Evolutionary conservation across 2,888 invertebrate genomes (phyloP).

Genomic region (Euproctis similis): DNA sequence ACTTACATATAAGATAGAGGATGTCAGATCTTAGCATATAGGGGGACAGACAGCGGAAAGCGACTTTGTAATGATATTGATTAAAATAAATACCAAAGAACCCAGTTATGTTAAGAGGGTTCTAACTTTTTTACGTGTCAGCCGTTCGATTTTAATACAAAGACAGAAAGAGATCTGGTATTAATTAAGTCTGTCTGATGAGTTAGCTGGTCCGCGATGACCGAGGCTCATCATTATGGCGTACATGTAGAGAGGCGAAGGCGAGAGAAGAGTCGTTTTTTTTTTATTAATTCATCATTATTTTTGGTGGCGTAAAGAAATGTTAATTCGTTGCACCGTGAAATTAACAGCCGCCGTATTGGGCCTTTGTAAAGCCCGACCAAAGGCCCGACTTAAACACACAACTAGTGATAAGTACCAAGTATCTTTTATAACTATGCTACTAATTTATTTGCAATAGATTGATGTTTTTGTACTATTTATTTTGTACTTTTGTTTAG

Average conservation of each 20-base stretch:
- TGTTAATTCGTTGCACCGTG: slow-evolving; percentile 77
- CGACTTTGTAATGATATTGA: too few relatives aligned
- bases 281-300: slow-evolving; percentile 76
- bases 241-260: slow-evolving; percentile 69
- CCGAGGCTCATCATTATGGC: slow-evolving; percentile 66
- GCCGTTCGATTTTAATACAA: slow-evolving; percentile 67
- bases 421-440: slow-evolving; percentile 58
- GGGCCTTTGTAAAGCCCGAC: slow-evolving; percentile 70
- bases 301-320: slow-evolving; percentile 77
- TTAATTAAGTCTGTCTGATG: slow-evolving; percentile 73
- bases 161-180: slow-evolving; percentile 73
- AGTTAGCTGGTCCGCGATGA: slow-evolving; percentile 51
- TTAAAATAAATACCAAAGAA: slow-evolving; percentile 25
- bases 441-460: slow-evolving; percentile 72
- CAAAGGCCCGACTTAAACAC: slow-evolving; percentile 71
- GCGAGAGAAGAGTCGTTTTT: too few relatives aligned
- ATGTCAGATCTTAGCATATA: too few relatives aligned
- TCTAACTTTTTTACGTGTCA: slow-evolving; percentile 31
- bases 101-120: slow-evolving; percentile 23
- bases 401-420: slow-evolving; percentile 71
- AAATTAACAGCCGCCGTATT: slow-evolving; percentile 73
- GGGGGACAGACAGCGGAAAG: too few relatives aligned
- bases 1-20: too few relatives aligned
- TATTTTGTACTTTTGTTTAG: slow-evolving; percentile 67
- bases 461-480: slow-evolving; percentile 66